These are phyloP conservation scores for Pelobates cultripes DNA, from an alignment of 2,797 vertebrate species.

Conservation along the genomic window DNA sequence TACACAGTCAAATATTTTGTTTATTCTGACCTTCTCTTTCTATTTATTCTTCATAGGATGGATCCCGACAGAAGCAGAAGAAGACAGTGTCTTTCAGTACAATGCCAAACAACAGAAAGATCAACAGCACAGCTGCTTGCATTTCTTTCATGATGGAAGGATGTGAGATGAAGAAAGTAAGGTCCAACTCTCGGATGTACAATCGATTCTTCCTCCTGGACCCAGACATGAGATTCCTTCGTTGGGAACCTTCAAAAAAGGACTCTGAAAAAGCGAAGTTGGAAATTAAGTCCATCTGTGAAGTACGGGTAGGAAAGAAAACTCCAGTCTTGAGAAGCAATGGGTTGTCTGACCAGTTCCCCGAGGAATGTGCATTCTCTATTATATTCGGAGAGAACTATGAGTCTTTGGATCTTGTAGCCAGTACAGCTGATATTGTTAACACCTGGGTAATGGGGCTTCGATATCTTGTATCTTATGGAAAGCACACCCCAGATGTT, in stretches of 20 bases:
- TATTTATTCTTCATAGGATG: slow-evolving; percentile 73
- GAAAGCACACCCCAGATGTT: slow-evolving; percentile 82
- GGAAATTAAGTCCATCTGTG: slow-evolving; percentile 90
- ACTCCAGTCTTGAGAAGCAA: slow-evolving; percentile 88
- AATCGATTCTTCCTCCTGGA: slow-evolving; percentile 91
- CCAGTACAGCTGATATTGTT: slow-evolving; percentile 86
- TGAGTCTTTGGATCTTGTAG: slow-evolving; percentile 89
- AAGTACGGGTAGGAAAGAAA: slow-evolving; percentile 90
- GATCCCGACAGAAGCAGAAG: slow-evolving; percentile 85
- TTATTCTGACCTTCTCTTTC: slow-evolving; percentile 7
- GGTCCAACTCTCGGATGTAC: slow-evolving; percentile 93
- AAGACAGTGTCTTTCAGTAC: slow-evolving; percentile 93
- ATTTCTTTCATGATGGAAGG: slow-evolving; percentile 95
- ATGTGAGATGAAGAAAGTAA: slow-evolving; percentile 93
- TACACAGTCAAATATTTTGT: too few species aligned
- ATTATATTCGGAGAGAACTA: slow-evolving; percentile 95
- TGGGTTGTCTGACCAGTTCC: slow-evolving; percentile 90
- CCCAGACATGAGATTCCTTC: slow-evolving; percentile 85
- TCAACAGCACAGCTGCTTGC: slow-evolving; percentile 91
- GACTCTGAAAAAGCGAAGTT: slow-evolving; percentile 91
- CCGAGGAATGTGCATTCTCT: slow-evolving; percentile 91
- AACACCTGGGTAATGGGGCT: slow-evolving; percentile 94
- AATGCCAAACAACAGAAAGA: slow-evolving; percentile 89
- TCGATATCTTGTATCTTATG: slow-evolving; percentile 89
- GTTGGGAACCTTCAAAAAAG: slow-evolving; percentile 93